Evolutionary conservation across 2,113 vertebrate species (phyloP), one percentile per base, ranked within the genome.

Genomic region (Lipophrys pholis): DNA sequence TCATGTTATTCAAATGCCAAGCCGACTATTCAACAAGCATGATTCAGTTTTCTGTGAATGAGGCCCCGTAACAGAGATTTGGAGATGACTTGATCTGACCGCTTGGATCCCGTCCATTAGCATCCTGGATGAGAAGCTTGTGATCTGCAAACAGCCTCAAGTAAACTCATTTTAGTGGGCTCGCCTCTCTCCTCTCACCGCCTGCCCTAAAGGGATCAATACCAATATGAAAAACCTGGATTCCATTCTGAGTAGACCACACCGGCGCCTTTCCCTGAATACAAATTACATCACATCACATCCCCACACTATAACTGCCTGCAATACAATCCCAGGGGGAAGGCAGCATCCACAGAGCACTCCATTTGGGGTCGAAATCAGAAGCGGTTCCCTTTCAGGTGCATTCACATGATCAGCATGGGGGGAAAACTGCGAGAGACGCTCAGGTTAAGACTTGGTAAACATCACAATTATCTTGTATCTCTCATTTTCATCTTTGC

Each of bases 161-260:
- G 88, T 93, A 92, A 93, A 93, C 87, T 89, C 83, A 93, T 92
- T 93, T 93, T 88, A 91, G 86, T 81, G 80, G 52, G 76, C 82
- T 86, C 85, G 68, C 90, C 86, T 78, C 87, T 54, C 82, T 85
- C 75, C 86, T 81, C 78, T 76, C 51, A 7, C 87, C 11, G 80
- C 64, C 73, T 87, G 92, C 89, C 90, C 90, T 86, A 76, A 86
- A 91, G 91, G 87, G 89, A 93, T 93, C 91, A 89, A 93, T 93
- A 94, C 87, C 91, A 93, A 93, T 91, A 93, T 91, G 88, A 93
- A 93, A 94, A 94, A 93, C 81, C 88, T 90, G 91, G 83, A 89
- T 90, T 91, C 90, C 88, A 93, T 91, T 93, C 89, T 88, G 84
- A 88, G 85, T 52, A 90, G 90, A 86, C 83, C 83, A 89, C 86